Evolutionary conservation across 2,888 invertebrate species (phyloP).

Genomic region (Cremastinae sp.): DNA sequence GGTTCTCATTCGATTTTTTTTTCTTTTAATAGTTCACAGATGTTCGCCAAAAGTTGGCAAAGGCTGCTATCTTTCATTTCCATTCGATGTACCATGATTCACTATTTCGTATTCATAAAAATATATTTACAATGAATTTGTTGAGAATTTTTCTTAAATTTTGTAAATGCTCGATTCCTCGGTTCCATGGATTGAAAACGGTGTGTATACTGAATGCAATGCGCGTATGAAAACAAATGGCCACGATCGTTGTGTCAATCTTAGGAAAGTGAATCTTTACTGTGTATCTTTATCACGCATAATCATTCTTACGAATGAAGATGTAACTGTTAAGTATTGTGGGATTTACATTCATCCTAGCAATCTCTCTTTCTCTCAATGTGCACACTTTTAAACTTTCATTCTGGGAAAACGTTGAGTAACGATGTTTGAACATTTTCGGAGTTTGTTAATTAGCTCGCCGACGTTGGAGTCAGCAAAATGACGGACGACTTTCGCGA

Average conservation of each 20-base stretch:
- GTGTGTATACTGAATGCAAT: no score
- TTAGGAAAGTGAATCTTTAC: slow-evolving; percentile 22
- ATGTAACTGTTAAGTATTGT: slow-evolving; percentile 45
- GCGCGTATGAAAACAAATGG: slow-evolving; percentile 65
- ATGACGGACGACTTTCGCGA: not conserved
- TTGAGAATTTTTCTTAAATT: slow-evolving; percentile 18
- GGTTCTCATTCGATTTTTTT: not conserved
- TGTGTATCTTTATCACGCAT: slow-evolving; percentile 45
- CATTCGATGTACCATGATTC: no score
- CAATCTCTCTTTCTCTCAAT: not conserved
- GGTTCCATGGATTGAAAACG: slow-evolving; percentile 65
- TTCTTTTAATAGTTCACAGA: not conserved
- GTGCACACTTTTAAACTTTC: not conserved
- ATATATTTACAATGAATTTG: slow-evolving; percentile 19
- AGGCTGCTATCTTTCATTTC: no score
- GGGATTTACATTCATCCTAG: slow-evolving; percentile 15
- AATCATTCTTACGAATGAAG: slow-evolving; percentile 18
- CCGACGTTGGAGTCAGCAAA: slow-evolving; percentile 18
- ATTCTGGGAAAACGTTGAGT: not conserved
- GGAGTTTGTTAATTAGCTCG: slow-evolving; percentile 13
- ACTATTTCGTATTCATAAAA: slow-evolving; percentile 13
- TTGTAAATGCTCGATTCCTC: slow-evolving; percentile 37
- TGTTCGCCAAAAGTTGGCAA: no score
- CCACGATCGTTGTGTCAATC: slow-evolving; percentile 50
- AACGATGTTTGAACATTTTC: slow-evolving; percentile 23